Evolutionary conservation across 2,888 invertebrate species (phyloP), one percentile per base, ranked within the genome.

Genomic region (Pristionchus mayeri): DNA sequence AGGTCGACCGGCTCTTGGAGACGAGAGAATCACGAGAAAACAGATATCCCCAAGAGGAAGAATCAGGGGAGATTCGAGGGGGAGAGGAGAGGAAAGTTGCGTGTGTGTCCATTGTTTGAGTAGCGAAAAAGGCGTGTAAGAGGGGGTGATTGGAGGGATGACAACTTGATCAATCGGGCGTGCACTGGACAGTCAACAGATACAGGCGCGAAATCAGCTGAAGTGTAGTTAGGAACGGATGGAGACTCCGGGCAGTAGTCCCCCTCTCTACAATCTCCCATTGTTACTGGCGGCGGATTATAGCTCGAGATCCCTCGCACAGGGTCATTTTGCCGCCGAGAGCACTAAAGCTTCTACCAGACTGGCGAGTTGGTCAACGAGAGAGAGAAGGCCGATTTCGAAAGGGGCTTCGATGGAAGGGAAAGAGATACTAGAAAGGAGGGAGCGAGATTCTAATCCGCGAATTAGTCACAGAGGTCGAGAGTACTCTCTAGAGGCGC

Each of bases 281-380:
- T 67, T 67, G 67, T 67, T 40, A 63, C 67, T n/a, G 67, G 40
- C 34, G 67, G 67, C 21, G 67, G 67, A 67, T 67, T 67, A 67
- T 67, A 67, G 40, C 67, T 67, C 37, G 67, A 37, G 18, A 37
- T 37, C 34, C 21, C 34, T 34, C 34, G n/a, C 67, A 13, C n/a
- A 16, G 21, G 67, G 67, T 67, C 67, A 67, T 37, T 67, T 67
- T 67, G 37, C 30, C 37, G 67, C 18, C 67, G 40, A 67, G 37
- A 34, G 37, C 30, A 34, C 13, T 60, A 60, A 60, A 60, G 60
- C 11, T 34, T n/a, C 37, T 30, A 67, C 30, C 67, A 67, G 67
- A 67, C 67, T 21, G 40, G 6, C 7, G 37, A 34, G 16, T 3
- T 13, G 18, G 30, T 63, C 18, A 13, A 27, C 4, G 30, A n/a